Evolutionary conservation across 2,888 invertebrate species (phyloP), one percentile per base, ranked within the genome.

Genomic region (Hemistola chrysoprasaria): DNA sequence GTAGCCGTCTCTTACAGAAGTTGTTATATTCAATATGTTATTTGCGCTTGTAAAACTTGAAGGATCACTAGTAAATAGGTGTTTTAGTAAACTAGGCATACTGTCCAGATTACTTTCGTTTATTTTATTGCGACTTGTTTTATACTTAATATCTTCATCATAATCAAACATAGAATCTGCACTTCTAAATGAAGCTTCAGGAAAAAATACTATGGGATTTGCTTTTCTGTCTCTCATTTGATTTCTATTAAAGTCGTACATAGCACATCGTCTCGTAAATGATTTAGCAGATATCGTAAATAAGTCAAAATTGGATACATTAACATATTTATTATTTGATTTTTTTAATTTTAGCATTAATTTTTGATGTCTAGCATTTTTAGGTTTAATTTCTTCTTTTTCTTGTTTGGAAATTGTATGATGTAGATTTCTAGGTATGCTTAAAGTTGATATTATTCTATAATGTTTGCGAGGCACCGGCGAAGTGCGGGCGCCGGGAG

Each of bases 381-480:
- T 63, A 6, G 11, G 16, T 23, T 10, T 38, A n/a, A 26, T 16
- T 25, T 16, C 31, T 2, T 11, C 11, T 22, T 20, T 9, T 7
- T 33, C 7, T 7, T 11, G 10, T 2, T 11, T 11, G 1, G 36
- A 40, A 1, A 55, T 4, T 3, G 16, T 56, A 32, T 57, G 65
- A 11, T 68, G 56, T 8, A 71, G 51, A 43, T 70, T 71, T 55
- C 73, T 74, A 5, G 86, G 87, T 10, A 86, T 70, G 31, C 80
- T 87, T 8, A 85, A 53, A 0, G 85, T 83, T 5, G 87, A 85
- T 40, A 85, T 69, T 3, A 82, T 56, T 61, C 59, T 72, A 1
- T 68, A 39, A 42, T 69, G 59, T 44, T 65, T 78, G 9, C 62
- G 56, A 7, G 59, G 49, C 4, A 16, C 2, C 4, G 16, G 16